These are phyloP conservation scores for Galleria mellonella DNA, from an alignment of 1,140 invertebrate species.

Conservation along the genomic window DNA sequence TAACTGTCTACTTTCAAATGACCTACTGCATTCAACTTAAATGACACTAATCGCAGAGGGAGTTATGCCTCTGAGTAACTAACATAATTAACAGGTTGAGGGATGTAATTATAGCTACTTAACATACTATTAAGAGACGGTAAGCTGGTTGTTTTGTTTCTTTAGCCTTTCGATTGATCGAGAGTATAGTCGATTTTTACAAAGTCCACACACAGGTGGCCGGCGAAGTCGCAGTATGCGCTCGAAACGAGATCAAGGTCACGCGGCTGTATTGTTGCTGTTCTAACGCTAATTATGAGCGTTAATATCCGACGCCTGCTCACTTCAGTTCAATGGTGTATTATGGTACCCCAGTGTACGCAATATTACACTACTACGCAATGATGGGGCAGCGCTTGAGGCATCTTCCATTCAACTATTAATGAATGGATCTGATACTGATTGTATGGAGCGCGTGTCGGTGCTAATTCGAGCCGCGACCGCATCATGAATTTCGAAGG, in stretches of 20 bases:
- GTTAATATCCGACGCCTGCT: conserved; percentile 26
- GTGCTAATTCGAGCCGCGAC: conserved; percentile 2
- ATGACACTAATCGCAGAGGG: too few species aligned
- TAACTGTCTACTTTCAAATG: too few species aligned
- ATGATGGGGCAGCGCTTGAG: background rate
- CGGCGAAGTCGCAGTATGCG: conserved; percentile 16
- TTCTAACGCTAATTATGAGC: conserved; percentile 39
- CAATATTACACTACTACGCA: background rate
- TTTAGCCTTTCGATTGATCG: conserved; percentile 15
- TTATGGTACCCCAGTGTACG: background rate
- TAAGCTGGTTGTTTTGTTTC: conserved; percentile 14
- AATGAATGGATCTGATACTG: conserved; percentile 12
- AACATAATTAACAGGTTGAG: too few species aligned
- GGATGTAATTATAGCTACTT: too few species aligned
- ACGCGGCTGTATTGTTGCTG: conserved; percentile 40
- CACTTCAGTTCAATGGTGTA: conserved; percentile 12
- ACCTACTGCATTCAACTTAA: too few species aligned
- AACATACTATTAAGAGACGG: conserved; percentile 9
- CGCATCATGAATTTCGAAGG: conserved; percentile 39
- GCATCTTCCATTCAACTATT: conserved; percentile 7
- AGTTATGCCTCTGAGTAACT: background rate
- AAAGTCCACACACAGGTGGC: conserved; percentile 33
- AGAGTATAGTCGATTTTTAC: conserved; percentile 4
- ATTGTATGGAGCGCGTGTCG: conserved; percentile 3
- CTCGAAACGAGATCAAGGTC: conserved; percentile 54